These are phyloP conservation scores for Phyllopteryx taeniolatus DNA, from an alignment of 2,113 vertebrate species.

Conservation along the genomic window DNA sequence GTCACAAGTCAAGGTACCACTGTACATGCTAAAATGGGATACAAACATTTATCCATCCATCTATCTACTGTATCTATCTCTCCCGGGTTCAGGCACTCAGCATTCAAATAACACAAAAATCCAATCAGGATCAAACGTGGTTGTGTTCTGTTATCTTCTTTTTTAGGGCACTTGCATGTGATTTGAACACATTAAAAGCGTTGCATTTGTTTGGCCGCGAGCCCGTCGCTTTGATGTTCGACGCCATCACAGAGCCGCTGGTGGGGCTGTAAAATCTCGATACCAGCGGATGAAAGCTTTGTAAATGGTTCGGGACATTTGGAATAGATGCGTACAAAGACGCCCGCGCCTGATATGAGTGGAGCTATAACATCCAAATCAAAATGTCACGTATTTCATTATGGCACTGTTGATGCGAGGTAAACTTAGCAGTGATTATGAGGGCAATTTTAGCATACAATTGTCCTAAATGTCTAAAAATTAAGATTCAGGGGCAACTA, in stretches of 20 bases:
- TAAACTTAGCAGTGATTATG: not conserved
- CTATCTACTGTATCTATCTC: no score
- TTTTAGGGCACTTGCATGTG: not conserved
- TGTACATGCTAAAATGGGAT: not conserved
- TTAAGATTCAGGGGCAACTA: no score
- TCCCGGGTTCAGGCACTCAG: not conserved
- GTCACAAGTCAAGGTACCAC: not conserved
- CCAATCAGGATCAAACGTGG: not conserved
- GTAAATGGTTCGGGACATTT: not conserved
- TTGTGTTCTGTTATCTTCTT: not conserved
- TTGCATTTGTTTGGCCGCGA: not conserved
- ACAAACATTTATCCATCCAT: not conserved
- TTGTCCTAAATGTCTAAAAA: no score
- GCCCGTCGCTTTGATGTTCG: not conserved
- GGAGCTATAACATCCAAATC: not conserved
- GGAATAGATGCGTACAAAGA: not conserved
- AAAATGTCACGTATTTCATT: not conserved
- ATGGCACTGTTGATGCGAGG: not conserved
- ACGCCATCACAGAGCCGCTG: not conserved
- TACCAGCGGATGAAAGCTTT: not conserved
- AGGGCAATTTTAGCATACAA: no score
- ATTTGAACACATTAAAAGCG: conserved; percentile 3
- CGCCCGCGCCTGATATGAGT: not conserved
- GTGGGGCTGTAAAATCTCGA: not conserved
- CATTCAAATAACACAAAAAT: not conserved